Percentiles rank a stretch among this genome's conserved stretches.
These are phyloP conservation scores for Limnephilus rhombicus DNA, from an alignment of 2,888 invertebrate genomes.

Conservation along the genomic window DNA sequence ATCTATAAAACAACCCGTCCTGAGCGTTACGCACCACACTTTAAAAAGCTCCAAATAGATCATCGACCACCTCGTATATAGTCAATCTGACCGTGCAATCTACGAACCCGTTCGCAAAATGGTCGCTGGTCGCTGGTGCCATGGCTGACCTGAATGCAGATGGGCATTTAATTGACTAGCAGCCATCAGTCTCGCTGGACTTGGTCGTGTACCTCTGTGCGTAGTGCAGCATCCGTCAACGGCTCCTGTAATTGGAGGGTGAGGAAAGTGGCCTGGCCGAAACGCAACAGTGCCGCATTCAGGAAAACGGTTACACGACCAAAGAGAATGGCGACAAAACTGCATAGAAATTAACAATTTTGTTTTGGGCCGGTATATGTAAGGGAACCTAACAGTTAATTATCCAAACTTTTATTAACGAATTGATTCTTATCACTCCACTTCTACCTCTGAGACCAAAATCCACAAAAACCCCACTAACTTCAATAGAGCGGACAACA, in stretches of 20 bases:
- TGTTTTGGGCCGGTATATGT: too few species aligned
- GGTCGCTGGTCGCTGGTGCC: background rate
- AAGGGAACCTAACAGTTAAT: too few species aligned
- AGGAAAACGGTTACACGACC: background rate
- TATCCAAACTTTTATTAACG: too few species aligned
- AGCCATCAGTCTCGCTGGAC: background rate
- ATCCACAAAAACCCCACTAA: too few species aligned
- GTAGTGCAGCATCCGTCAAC: conserved; percentile 22
- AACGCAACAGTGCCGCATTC: background rate
- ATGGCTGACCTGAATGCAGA: conserved; percentile 24
- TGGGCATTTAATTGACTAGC: conserved; percentile 15
- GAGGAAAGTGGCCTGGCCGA: background rate
- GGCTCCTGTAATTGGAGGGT: background rate
- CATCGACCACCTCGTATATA: background rate
- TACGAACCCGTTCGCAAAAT: conserved; percentile 21
- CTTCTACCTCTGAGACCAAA: too few species aligned
- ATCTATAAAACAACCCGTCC: too few species aligned
- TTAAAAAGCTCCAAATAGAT: background rate
- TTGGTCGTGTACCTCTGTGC: background rate
- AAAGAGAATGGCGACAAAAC: background rate
- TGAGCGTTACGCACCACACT: background rate
- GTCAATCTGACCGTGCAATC: background rate
- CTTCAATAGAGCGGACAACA: too few species aligned
- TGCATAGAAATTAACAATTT: too few species aligned
- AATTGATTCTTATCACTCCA: too few species aligned